Base-by-base conservation (phyloP, 1,140 invertebrate genomes). In the Rhyacophila brunnea region DNA sequence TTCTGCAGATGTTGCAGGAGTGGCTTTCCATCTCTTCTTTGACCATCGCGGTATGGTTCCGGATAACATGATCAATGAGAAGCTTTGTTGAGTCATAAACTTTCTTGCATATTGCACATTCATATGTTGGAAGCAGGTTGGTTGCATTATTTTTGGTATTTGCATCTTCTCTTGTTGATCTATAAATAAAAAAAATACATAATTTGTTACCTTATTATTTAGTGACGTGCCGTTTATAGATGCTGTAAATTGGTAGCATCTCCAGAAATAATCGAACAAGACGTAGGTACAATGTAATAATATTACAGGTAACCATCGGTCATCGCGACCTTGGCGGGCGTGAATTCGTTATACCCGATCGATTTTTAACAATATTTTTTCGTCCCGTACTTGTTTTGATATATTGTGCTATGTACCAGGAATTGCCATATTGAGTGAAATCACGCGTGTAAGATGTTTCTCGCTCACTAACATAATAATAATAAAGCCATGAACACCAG, bases 31-130 rank as follows among this genome's bases (percentile, higher is more conserved):
- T 38, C 36, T 36, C 15, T 47, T 47, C 1, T 46, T 23, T 28
- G 43, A 15, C 42, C 10, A 13, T 17, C 9, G 38, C 13, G 1
- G 60, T 20, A 35, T 63, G 61, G 23, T 32, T 46, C 15, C 14
- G 14, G 14, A 62, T 4, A 50, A 63, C 56, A 19, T 63, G 61
- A 6, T 59, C 46, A 18, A 63, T 46, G 34, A 63, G 46, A 36
- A n/a, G 28, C 17, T 58, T 55, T 6, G 35, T 34, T 1, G 56
- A 50, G 0, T 43, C 35, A 36, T 32, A 45, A 7, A 19, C 44
- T 36, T 28, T 18, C 6, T 59, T 46, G 40, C 61, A 63, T 13
- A 63, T 0, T 1, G 23, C 5, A 28, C 61, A 63, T 40, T 59
- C 51, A 52, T 35, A 58, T 44, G 32, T 46, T 6, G 34, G 44